phyloP scores from a whole-genome alignment of 2,113 vertebrate species.

The Microtus pennsylvanicus region DNA sequence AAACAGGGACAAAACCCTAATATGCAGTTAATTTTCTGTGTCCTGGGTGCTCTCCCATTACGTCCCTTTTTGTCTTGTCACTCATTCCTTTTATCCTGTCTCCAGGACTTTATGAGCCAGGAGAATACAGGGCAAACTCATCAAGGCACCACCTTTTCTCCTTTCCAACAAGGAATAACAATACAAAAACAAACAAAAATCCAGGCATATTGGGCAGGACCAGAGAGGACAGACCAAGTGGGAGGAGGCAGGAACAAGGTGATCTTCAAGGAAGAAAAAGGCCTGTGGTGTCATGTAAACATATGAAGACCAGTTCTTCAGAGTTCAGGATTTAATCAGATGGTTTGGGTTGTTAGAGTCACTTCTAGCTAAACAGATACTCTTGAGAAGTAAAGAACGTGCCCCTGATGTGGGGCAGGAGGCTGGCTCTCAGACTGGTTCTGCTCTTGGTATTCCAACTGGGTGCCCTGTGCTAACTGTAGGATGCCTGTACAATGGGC shows the following conservation, averaged over 20 bases:
- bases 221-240: neutral
- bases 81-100: neutral
- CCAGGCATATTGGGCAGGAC: accelerated
- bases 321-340: neutral
- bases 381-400: neutral
- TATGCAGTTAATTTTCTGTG: neutral
- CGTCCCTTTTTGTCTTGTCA: neutral
- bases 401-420: too few relatives aligned
- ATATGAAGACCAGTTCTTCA: neutral
- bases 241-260: neutral
- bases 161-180: neutral
- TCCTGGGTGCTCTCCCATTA: neutral
- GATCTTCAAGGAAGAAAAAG: neutral
- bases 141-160: neutral
- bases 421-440: accelerated
- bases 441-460: too few relatives aligned
- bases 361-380: neutral
- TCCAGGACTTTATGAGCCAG: neutral
- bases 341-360: slow-evolving; percentile 3
- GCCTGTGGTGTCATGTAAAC: neutral
- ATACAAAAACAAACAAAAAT: neutral
- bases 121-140: neutral
- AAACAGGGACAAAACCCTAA: neutral
- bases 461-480: neutral
- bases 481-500: neutral